Evolutionary conservation across 2,797 vertebrate species (phyloP).

Genomic region (Botia almorhae): DNA sequence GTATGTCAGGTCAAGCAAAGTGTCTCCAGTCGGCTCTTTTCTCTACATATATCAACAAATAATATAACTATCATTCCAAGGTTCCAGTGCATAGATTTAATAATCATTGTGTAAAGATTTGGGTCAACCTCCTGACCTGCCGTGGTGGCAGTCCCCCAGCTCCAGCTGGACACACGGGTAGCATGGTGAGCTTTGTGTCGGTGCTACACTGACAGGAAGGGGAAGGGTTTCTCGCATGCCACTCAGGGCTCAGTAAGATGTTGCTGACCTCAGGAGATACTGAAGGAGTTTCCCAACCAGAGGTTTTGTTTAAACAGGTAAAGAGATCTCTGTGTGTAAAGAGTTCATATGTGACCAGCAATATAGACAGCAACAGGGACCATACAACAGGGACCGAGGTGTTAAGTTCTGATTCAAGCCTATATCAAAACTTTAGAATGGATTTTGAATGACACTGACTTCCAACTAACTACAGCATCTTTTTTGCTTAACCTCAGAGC

Average conservation of each 20-base stretch:
- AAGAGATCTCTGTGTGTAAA: constrained; percentile 70
- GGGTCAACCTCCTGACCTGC: constrained; percentile 72
- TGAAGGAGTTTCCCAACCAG: constrained; percentile 81
- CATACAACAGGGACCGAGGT: too few species aligned
- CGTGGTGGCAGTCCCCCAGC: constrained; percentile 89
- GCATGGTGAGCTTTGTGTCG: constrained; percentile 87
- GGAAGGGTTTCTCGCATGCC: constrained; percentile 85
- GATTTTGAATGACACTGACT: neutral
- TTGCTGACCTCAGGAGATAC: constrained; percentile 77
- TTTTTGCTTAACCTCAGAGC: neutral
- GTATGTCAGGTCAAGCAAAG: constrained; percentile 88
- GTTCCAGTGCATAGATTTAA: neutral
- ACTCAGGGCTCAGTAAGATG: constrained; percentile 82
- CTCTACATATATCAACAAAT: constrained; percentile 68
- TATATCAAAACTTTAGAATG: too few species aligned
- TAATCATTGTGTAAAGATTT: neutral
- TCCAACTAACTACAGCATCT: neutral
- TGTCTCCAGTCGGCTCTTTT: constrained; percentile 83
- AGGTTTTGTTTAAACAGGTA: constrained; percentile 79
- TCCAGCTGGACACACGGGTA: constrained; percentile 89
- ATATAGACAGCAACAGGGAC: neutral
- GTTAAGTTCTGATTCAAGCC: too few species aligned
- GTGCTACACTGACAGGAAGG: constrained; percentile 92
- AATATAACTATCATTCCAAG: neutral
- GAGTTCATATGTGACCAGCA: too few species aligned